Percentiles rank a stretch among this genome's conserved stretches.
Conservation (phyloP, 2,888 invertebrate genomes). For the Conus canariensis region DNA sequence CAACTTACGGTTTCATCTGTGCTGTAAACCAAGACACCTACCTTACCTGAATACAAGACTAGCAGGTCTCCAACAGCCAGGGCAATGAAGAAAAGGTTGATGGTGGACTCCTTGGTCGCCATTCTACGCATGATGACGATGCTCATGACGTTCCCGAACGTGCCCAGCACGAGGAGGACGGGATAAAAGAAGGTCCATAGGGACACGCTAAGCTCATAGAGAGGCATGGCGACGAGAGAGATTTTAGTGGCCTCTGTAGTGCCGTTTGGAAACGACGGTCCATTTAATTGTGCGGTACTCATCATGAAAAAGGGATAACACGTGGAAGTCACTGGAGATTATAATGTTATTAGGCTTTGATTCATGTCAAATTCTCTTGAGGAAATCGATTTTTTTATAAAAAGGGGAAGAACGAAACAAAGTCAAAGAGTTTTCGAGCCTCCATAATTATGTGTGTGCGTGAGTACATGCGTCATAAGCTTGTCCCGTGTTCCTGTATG, state of each 20-base stretch:
- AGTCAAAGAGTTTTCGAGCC: too few relatives aligned
- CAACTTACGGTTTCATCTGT: too few relatives aligned
- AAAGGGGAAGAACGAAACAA: too few relatives aligned
- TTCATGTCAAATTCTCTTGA: too few relatives aligned
- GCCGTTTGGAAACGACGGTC: too few relatives aligned
- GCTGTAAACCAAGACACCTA: too few relatives aligned
- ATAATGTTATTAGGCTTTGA: too few relatives aligned
- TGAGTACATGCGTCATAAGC: background rate
- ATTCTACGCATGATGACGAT: background rate
- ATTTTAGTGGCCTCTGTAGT: too few relatives aligned
- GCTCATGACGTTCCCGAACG: background rate
- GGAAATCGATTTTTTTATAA: too few relatives aligned
- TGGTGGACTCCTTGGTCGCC: background rate
- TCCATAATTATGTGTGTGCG: background rate
- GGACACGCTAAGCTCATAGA: background rate
- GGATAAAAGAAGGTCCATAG: background rate
- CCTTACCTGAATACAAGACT: background rate
- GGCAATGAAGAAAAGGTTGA: background rate
- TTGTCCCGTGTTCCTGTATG: background rate
- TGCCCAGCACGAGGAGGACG: background rate
- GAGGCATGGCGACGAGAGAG: background rate
- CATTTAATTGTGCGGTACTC: too few relatives aligned
- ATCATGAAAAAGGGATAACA: too few relatives aligned
- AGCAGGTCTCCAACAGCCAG: background rate
- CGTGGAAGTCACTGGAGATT: too few relatives aligned